Conservation (phyloP, 2,888 invertebrate species). For the Hydriomena furcata region DNA sequence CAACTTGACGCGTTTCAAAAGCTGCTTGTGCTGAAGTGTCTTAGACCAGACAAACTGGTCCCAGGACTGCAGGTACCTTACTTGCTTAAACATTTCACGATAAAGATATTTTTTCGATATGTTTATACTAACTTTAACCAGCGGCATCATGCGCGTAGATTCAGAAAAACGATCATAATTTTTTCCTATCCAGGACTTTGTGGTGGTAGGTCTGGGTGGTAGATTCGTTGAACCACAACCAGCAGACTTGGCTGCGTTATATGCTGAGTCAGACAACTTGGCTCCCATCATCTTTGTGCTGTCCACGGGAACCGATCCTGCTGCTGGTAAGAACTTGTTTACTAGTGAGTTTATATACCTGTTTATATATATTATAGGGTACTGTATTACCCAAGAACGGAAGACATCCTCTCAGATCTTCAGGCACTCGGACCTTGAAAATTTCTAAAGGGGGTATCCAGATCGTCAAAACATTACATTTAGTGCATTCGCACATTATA, state of each 20-base stretch:
- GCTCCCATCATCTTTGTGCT: constrained; percentile 94
- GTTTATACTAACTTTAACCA: too few relatives aligned
- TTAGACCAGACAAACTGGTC: constrained; percentile 93
- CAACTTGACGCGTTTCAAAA: constrained; percentile 88
- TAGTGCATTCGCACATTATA: too few relatives aligned
- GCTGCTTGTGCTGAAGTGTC: constrained; percentile 89
- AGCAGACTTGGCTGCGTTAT: constrained; percentile 91
- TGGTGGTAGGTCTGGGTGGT: constrained; percentile 87
- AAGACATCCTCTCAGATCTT: too few relatives aligned
- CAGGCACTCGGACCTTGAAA: too few relatives aligned
- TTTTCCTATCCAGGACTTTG: constrained; percentile 77
- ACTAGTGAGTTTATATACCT: too few relatives aligned
- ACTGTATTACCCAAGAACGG: too few relatives aligned
- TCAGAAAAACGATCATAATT: too few relatives aligned
- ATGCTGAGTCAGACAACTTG: constrained; percentile 89
- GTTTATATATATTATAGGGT: too few relatives aligned
- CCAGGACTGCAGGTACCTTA: constrained; percentile 88
- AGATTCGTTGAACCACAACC: constrained; percentile 94
- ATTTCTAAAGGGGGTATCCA: too few relatives aligned
- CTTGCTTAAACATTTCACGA: too few relatives aligned
- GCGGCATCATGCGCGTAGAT: neutral
- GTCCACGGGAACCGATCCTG: constrained; percentile 96
- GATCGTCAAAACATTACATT: too few relatives aligned
- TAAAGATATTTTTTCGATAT: too few relatives aligned
- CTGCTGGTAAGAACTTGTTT: constrained; percentile 74